These are phyloP conservation scores for Alca torda DNA, from an alignment of 2,797 vertebrate species.

Conservation along the genomic window DNA sequence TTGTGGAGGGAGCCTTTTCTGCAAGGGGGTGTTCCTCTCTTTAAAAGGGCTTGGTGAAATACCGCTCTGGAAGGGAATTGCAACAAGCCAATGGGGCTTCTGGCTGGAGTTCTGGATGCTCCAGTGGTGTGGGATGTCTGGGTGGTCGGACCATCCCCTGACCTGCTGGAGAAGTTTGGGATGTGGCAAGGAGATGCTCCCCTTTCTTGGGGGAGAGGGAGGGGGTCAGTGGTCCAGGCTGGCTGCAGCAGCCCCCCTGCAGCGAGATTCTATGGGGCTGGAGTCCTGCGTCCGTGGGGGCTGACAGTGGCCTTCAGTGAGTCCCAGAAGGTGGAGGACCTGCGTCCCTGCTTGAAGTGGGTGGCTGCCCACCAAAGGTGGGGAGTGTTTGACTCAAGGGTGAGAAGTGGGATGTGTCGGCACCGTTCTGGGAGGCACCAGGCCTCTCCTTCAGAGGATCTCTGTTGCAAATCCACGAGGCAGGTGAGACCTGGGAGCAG, in stretches of 20 bases:
- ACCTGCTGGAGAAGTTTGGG: background rate
- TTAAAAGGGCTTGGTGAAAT: background rate
- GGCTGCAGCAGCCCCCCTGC: background rate
- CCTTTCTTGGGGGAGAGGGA: background rate
- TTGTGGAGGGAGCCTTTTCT: background rate
- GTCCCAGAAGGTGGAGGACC: background rate
- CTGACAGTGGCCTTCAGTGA: background rate
- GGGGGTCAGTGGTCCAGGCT: background rate
- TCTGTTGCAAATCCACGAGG: background rate
- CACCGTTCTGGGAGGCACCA: background rate
- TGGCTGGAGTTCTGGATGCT: background rate
- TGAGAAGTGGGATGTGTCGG: background rate
- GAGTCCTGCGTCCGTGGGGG: accelerated
- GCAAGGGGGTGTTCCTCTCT: background rate
- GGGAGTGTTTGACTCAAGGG: background rate
- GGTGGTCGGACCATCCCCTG: background rate
- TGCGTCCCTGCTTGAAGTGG: background rate
- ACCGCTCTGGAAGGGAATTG: accelerated
- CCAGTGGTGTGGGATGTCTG: background rate
- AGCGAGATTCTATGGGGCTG: background rate
- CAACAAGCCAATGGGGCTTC: accelerated
- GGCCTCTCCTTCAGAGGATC: background rate
- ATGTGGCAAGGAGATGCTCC: background rate
- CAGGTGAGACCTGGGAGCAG: background rate
- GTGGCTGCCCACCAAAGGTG: background rate